These are phyloP conservation scores for Protobothrops mucrosquamatus DNA, from an alignment of 2,113 vertebrate species.

Conservation along the genomic window DNA sequence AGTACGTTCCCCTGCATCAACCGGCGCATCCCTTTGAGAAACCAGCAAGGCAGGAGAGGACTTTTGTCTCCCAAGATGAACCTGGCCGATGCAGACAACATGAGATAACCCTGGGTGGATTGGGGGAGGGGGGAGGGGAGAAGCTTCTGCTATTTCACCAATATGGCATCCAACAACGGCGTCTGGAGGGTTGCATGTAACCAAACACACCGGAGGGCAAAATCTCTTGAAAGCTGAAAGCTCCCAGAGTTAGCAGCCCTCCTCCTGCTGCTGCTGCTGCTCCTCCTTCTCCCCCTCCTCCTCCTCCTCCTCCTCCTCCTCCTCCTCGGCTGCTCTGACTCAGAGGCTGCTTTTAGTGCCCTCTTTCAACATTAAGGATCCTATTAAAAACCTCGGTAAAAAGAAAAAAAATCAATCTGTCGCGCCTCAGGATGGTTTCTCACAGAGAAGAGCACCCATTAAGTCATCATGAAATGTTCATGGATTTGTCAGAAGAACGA, in stretches of 20 bases:
- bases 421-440: slow-evolving; percentile 55
- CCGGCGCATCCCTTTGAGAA: neutral
- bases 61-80: neutral
- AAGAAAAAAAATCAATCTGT: slow-evolving; percentile 54
- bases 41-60: neutral
- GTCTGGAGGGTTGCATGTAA: neutral
- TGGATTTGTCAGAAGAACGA: slow-evolving; percentile 40
- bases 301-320: slow-evolving; percentile 1
- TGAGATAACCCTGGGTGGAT: neutral
- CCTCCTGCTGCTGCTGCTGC: no score
- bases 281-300: neutral
- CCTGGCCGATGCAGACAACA: neutral
- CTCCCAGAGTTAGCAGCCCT: neutral
- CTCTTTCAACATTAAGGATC: slow-evolving; percentile 42
- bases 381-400: slow-evolving; percentile 45
- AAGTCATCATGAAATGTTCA: slow-evolving; percentile 53
- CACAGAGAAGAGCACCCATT: slow-evolving; percentile 40
- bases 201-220: neutral
- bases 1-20: neutral
- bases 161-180: neutral
- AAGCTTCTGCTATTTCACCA: neutral
- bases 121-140: no score
- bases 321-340: slow-evolving; percentile 33
- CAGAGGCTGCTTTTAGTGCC: slow-evolving; percentile 61
- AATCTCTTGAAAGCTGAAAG: neutral